A percentile compares a stretch with the other conserved stretches of the same genome.
These are phyloP conservation scores for Plectrocnemia conspersa DNA, from an alignment of 1,140 invertebrate genomes.

Conservation along the genomic window DNA sequence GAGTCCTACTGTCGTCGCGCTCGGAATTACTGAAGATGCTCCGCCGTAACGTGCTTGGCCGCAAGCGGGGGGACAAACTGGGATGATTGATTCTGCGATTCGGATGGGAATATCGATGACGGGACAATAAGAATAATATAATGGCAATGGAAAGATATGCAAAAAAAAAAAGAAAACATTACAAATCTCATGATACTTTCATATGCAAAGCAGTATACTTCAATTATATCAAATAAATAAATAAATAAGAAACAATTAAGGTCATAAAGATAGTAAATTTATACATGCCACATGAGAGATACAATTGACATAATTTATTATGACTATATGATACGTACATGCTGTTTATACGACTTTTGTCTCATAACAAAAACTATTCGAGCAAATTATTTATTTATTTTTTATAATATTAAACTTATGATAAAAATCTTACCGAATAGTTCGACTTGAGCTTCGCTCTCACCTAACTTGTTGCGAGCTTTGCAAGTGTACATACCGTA, in stretches of 20 bases:
- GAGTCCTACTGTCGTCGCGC: conserved; percentile 42
- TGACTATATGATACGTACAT: too few species aligned
- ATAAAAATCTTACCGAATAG: conserved; percentile 74
- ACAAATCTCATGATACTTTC: not conserved
- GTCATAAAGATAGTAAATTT: too few species aligned
- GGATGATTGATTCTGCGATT: conserved; percentile 76
- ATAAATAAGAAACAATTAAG: not conserved
- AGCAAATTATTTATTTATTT: too few species aligned
- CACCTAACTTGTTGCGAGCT: conserved; percentile 84
- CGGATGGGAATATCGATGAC: not conserved
- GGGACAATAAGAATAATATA: not conserved
- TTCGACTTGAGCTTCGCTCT: conserved; percentile 69
- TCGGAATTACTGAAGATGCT: conserved; percentile 42
- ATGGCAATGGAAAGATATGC: not conserved
- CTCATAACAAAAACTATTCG: too few species aligned
- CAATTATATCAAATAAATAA: conserved; percentile 6
- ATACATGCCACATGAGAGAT: too few species aligned
- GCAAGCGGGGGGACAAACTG: conserved; percentile 89
- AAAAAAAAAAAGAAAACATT: conserved; percentile 6
- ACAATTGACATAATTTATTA: too few species aligned
- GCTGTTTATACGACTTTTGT: too few species aligned
- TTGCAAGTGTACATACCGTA: conserved; percentile 83
- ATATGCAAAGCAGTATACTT: conserved; percentile 11
- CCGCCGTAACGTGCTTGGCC: conserved; percentile 64
- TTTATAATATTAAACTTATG: too few species aligned